Percentiles rank a stretch among this genome's conserved stretches.
Conservation (phyloP, 2,113 vertebrate species). For the Lucifuga dentata region DNA sequence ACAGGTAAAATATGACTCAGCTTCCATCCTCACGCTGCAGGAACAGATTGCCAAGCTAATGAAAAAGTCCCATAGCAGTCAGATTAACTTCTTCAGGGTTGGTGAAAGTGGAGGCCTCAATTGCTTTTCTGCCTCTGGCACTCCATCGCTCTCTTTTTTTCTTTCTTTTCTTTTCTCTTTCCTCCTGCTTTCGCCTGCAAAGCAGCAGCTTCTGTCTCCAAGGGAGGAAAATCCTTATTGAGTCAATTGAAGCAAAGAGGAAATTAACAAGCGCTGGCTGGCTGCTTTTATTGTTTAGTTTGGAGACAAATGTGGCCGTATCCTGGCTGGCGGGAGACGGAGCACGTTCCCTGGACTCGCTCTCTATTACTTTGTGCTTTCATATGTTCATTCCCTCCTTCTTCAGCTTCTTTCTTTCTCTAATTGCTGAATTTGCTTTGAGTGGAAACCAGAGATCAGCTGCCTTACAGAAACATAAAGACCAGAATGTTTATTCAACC, state of each 20-base stretch:
- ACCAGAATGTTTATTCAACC: neutral
- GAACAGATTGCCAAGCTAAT: conserved; percentile 74
- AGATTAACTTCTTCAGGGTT: conserved; percentile 74
- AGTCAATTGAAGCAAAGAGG: conserved; percentile 70
- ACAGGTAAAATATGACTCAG: conserved; percentile 70
- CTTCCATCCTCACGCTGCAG: conserved; percentile 72
- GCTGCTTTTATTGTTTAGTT: conserved; percentile 77
- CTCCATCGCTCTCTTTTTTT: conserved; percentile 52
- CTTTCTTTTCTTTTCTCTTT: conserved; percentile 43
- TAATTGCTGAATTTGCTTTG: conserved; percentile 28
- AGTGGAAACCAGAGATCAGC: conserved; percentile 4
- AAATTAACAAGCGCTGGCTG: conserved; percentile 77
- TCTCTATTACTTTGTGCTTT: conserved; percentile 53
- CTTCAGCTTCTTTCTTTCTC: conserved; percentile 16
- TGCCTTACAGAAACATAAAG: neutral
- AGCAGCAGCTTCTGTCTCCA: conserved; percentile 53
- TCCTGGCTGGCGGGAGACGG: conserved; percentile 26
- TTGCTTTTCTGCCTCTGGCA: conserved; percentile 65
- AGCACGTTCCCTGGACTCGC: conserved; percentile 20
- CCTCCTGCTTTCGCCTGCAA: conserved; percentile 62
- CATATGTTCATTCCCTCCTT: conserved; percentile 8
- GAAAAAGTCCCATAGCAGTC: conserved; percentile 74
- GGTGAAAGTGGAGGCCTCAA: conserved; percentile 67
- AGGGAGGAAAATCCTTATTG: conserved; percentile 57
- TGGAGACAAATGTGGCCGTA: conserved; percentile 61